These are phyloP conservation scores for Phyllostomus hastatus DNA, from an alignment of 2,113 vertebrate species.

Conservation along the genomic window DNA sequence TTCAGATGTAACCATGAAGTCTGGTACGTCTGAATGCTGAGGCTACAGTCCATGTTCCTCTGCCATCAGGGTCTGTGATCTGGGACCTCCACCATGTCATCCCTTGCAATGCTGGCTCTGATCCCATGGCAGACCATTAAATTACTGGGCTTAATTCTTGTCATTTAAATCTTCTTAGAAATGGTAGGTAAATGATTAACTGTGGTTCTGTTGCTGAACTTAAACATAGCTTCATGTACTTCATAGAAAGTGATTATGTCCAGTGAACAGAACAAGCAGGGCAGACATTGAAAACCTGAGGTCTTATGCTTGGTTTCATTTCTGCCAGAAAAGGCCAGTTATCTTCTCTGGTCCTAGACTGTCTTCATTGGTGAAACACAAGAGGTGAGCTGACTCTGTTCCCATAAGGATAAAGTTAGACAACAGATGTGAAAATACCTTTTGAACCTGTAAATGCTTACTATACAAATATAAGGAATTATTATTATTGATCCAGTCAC, in stretches of 20 bases:
- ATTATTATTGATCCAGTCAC: conserved; percentile 33
- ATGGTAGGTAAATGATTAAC: neutral
- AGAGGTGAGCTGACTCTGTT: neutral
- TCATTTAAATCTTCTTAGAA: neutral
- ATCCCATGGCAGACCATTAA: neutral
- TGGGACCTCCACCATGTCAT: neutral
- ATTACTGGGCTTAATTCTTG: neutral
- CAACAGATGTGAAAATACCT: neutral
- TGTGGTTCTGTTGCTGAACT: neutral
- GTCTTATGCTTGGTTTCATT: neutral
- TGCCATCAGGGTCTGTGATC: neutral
- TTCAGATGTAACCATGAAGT: neutral
- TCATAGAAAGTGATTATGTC: neutral
- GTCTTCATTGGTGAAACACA: neutral
- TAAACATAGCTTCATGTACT: neutral
- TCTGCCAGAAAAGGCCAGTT: neutral
- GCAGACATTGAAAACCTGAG: neutral
- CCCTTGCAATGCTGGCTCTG: neutral
- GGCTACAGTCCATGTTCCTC: neutral
- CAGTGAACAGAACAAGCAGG: neutral
- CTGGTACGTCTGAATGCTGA: neutral
- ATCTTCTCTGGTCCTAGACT: neutral
- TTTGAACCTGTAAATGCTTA: conserved; percentile 14
- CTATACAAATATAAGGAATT: conserved; percentile 42
- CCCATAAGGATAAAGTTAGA: conserved; percentile 33